phyloP scores from a whole-genome alignment of 2,113 vertebrate species.

The Trematomus loennbergii region DNA sequence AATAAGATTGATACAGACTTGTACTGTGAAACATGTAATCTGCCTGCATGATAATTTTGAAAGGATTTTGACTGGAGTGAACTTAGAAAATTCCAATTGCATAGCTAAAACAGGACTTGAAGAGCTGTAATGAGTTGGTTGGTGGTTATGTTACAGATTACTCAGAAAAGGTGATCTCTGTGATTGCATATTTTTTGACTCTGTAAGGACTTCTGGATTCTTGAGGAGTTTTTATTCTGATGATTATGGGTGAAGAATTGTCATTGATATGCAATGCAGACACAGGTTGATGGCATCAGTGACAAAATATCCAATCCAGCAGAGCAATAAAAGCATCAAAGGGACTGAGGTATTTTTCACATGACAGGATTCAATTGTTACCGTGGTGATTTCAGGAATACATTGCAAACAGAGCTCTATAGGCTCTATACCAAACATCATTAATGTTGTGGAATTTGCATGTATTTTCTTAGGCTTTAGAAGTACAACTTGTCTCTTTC shows the following conservation, averaged over 20 bases:
- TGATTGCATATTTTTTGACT: constrained; percentile 27
- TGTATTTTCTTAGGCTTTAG: not conserved
- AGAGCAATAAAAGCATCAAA: constrained; percentile 38
- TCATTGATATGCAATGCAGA: not conserved
- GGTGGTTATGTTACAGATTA: constrained; percentile 21
- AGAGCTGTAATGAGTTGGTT: constrained; percentile 35
- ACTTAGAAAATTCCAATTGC: constrained; percentile 9
- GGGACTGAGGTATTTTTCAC: constrained; percentile 7
- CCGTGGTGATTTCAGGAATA: not conserved
- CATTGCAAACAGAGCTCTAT: not conserved
- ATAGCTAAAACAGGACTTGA: constrained; percentile 13
- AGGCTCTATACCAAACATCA: not conserved
- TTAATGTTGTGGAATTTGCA: not conserved
- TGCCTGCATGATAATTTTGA: constrained; percentile 49
- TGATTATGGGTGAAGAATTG: constrained; percentile 2
- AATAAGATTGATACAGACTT: constrained; percentile 54
- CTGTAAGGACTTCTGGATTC: not conserved
- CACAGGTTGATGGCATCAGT: constrained; percentile 6
- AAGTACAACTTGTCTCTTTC: too few relatives aligned
- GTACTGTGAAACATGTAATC: constrained; percentile 61
- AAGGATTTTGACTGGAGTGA: constrained; percentile 30
- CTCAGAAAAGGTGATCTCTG: constrained; percentile 15
- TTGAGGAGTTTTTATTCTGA: not conserved
- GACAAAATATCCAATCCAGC: constrained; percentile 27
- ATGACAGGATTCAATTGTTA: constrained; percentile 15